Percentiles rank a stretch among this genome's conserved stretches.
These are phyloP conservation scores for Lochmaea crataegi DNA, from an alignment of 2,888 invertebrate species.

Conservation along the genomic window DNA sequence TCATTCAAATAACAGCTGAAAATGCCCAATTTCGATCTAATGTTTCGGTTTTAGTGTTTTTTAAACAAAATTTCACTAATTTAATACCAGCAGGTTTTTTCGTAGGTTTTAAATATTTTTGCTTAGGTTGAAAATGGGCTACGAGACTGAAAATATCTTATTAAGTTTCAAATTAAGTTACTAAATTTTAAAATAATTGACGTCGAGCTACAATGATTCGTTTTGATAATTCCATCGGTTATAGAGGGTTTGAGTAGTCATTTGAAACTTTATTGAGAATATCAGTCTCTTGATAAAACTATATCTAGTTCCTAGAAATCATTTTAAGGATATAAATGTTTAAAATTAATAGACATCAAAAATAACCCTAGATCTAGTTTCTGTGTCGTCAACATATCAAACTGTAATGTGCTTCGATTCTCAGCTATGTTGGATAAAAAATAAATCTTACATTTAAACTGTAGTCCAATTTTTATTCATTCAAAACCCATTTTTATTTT, in stretches of 20 bases:
- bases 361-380: slow-evolving; percentile 55
- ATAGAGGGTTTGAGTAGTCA: background rate
- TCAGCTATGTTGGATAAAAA: slow-evolving; percentile 38
- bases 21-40: slow-evolving; percentile 19
- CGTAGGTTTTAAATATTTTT: background rate
- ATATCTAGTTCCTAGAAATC: slow-evolving; percentile 61
- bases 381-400: slow-evolving; percentile 64
- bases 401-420: slow-evolving; percentile 54
- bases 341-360: slow-evolving; percentile 38
- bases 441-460: slow-evolving; percentile 32
- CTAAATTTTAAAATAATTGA: background rate
- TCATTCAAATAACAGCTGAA: slow-evolving; percentile 26
- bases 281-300: slow-evolving; percentile 34
- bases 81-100: background rate
- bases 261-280: slow-evolving; percentile 12
- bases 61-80: background rate
- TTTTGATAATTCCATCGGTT: too few species aligned
- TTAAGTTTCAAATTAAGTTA: background rate
- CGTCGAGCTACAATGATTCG: too few species aligned
- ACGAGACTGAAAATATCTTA: background rate
- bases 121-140: background rate
- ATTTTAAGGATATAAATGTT: slow-evolving; percentile 52
- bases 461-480: background rate
- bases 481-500: background rate
- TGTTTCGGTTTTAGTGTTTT: background rate